Percentiles rank a stretch among this genome's conserved stretches.
Conservation (phyloP, 1,140 invertebrate genomes). For the Trachymyrmex septentrionalis region DNA sequence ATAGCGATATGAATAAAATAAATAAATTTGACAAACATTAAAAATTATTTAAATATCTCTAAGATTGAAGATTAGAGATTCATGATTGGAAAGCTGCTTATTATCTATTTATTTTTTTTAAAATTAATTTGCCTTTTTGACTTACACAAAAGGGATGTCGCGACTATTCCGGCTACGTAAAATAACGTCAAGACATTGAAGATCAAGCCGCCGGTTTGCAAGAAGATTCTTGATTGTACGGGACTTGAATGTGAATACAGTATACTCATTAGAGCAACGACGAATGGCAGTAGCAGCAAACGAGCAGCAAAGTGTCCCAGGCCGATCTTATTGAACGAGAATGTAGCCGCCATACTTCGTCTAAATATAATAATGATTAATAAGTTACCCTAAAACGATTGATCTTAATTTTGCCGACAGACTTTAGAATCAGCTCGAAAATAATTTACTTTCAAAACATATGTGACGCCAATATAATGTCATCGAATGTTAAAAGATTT, state of each 20-base stretch:
- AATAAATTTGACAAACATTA: not conserved
- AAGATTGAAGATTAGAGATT: not conserved
- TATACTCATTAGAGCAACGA: conserved; percentile 92
- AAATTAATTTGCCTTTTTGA: not conserved
- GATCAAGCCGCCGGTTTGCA: conserved; percentile 89
- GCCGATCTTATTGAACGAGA: conserved; percentile 91
- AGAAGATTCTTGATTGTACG: conserved; percentile 83
- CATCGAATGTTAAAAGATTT: not conserved
- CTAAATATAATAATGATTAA: conserved; percentile 86
- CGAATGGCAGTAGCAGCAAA: conserved; percentile 91
- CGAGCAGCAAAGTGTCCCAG: conserved; percentile 91
- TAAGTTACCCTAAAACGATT: not conserved
- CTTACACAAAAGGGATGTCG: conserved; percentile 93
- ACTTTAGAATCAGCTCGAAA: not conserved
- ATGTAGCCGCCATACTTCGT: conserved; percentile 91
- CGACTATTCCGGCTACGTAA: conserved; percentile 93
- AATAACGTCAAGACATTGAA: conserved; percentile 93
- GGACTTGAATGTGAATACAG: conserved; percentile 89
- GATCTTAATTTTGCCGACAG: conserved; percentile 14
- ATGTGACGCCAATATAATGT: not conserved
- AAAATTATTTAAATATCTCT: conserved; percentile 23
- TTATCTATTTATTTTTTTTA: not conserved
- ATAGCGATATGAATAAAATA: not conserved
- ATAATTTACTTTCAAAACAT: not conserved
- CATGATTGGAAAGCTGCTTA: not conserved